Conservation (phyloP, 2,888 invertebrate species). For the Drosophila setosimentum region DNA sequence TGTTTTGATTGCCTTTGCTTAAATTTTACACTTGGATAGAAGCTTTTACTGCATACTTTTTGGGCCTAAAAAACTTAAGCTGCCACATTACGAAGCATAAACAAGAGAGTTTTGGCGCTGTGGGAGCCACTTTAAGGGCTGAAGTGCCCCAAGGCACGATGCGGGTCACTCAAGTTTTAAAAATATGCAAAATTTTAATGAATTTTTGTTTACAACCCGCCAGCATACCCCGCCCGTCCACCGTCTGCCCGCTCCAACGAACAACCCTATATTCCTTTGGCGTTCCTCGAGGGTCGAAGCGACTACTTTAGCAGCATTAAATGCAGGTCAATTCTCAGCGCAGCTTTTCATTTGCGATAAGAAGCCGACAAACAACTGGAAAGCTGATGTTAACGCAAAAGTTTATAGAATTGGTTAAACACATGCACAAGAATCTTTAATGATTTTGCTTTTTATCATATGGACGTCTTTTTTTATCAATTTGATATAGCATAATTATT, state of each 20-base stretch:
- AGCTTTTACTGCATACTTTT: conserved; percentile 56
- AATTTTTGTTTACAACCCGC: conserved; percentile 66
- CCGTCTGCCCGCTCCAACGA: background rate
- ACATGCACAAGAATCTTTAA: background rate
- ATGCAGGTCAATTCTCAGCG: conserved; percentile 64
- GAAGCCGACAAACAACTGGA: conserved; percentile 34
- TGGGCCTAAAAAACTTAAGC: conserved; percentile 67
- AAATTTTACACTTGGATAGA: conserved; percentile 71
- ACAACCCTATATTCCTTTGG: conserved; percentile 29
- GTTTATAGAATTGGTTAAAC: conserved; percentile 7
- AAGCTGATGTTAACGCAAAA: conserved; percentile 54
- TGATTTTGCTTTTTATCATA: background rate
- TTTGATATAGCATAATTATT: background rate
- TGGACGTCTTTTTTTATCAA: background rate
- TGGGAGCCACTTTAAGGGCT: conserved; percentile 42
- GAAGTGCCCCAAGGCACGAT: conserved; percentile 63
- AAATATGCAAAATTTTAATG: conserved; percentile 82
- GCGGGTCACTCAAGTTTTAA: conserved; percentile 77
- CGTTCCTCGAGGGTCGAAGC: conserved; percentile 30
- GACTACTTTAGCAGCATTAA: conserved; percentile 72
- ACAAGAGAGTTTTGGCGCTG: conserved; percentile 51
- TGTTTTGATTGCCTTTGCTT: conserved; percentile 47
- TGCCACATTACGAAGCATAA: conserved; percentile 78
- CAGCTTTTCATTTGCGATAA: conserved; percentile 57
- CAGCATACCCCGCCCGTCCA: conserved; percentile 8